phyloP scores from a whole-genome alignment of 2,113 vertebrate genomes.

The Pituophis catenifer region DNA sequence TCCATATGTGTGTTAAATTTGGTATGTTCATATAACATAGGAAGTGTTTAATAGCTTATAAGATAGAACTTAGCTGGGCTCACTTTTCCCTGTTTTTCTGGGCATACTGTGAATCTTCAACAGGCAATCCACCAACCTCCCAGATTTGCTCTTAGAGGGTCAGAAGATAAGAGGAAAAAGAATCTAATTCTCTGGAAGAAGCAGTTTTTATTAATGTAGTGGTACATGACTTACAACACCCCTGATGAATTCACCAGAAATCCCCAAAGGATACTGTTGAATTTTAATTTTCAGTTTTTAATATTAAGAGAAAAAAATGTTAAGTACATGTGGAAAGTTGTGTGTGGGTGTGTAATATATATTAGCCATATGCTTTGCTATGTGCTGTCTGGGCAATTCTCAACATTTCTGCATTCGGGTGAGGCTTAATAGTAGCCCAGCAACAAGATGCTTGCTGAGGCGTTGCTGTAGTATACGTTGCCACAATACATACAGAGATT shows the following conservation, averaged over 20 bases:
- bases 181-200: neutral
- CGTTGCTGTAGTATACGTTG: neutral
- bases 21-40: neutral
- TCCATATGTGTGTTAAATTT: neutral
- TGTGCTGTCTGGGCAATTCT: neutral
- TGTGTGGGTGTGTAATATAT: neutral
- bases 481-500: neutral
- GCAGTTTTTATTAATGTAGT: neutral
- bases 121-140: neutral
- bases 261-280: neutral
- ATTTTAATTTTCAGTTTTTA: neutral
- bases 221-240: neutral
- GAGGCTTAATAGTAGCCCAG: neutral
- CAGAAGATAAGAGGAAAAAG: neutral
- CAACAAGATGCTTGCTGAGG: slow-evolving; percentile 4
- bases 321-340: neutral
- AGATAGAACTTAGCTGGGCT: neutral
- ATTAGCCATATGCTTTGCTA: neutral
- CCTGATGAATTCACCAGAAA: neutral
- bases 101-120: neutral
- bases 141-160: neutral
- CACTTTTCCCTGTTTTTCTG: neutral
- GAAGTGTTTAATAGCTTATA: neutral
- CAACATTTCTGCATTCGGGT: neutral
- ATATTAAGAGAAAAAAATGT: neutral